These are phyloP conservation scores for Harmothoe impar DNA, from an alignment of 2,888 invertebrate species.

Conservation along the genomic window DNA sequence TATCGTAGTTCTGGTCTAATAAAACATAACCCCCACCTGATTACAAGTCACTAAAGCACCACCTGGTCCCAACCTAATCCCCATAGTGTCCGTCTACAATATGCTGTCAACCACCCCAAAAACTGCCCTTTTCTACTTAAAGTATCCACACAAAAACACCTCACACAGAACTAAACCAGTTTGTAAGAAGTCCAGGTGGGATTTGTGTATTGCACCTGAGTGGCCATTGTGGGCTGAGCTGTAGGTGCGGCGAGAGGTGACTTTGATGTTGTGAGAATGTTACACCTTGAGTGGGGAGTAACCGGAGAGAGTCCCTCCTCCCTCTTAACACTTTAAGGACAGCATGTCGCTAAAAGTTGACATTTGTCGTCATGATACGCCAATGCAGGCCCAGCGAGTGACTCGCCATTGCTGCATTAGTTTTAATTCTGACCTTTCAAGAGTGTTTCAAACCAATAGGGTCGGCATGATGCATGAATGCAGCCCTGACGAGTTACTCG, in stretches of 20 bases:
- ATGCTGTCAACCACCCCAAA: not conserved
- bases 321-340: too few relatives aligned
- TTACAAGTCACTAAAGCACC: not conserved
- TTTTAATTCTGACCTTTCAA: too few relatives aligned
- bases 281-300: not conserved
- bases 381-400: too few relatives aligned
- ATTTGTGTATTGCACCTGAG: not conserved
- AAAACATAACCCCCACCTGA: not conserved
- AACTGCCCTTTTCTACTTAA: slow-evolving; percentile 4
- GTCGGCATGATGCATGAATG: too few relatives aligned
- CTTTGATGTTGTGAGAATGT: slow-evolving; percentile 28
- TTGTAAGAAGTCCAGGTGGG: slow-evolving; percentile 15
- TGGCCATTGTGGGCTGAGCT: not conserved
- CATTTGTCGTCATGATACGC: too few relatives aligned
- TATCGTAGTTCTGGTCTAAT: too few relatives aligned
- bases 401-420: too few relatives aligned
- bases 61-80: slow-evolving; percentile 8
- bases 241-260: not conserved
- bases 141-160: not conserved
- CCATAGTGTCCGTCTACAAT: slow-evolving; percentile 7
- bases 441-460: too few relatives aligned
- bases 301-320: not conserved
- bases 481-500: too few relatives aligned
- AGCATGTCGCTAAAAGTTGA: too few relatives aligned
- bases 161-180: not conserved